These are phyloP conservation scores for Augochlora pura DNA, from an alignment of 1,140 invertebrate species.

Conservation along the genomic window DNA sequence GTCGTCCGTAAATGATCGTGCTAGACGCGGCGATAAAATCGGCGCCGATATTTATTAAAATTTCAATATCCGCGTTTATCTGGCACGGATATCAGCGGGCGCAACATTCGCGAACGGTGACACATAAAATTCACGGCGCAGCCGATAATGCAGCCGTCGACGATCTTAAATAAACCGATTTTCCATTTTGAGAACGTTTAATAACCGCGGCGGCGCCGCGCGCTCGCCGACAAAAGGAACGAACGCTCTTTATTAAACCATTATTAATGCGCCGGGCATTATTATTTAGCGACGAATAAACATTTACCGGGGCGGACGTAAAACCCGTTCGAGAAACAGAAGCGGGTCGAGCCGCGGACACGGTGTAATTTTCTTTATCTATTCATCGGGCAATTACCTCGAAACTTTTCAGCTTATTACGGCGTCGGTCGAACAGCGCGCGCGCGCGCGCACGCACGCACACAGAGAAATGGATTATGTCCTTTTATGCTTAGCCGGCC, in stretches of 20 bases:
- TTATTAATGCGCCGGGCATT: not conserved
- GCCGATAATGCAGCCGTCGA: too few relatives aligned
- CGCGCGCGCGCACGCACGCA: not conserved
- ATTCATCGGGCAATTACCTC: slow-evolving; percentile 14
- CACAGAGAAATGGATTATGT: slow-evolving; percentile 28
- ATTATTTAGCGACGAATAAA: not conserved
- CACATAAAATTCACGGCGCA: too few relatives aligned
- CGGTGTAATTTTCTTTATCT: slow-evolving; percentile 22
- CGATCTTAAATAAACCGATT: not conserved
- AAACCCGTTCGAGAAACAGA: not conserved
- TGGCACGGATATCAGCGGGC: too few relatives aligned
- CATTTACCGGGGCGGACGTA: not conserved
- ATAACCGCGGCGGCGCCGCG: not conserved
- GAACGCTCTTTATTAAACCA: not conserved
- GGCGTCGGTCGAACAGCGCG: not conserved
- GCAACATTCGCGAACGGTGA: too few relatives aligned
- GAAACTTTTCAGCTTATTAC: slow-evolving; percentile 31
- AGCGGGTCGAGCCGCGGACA: not conserved
- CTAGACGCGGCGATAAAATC: too few relatives aligned
- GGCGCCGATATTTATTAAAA: too few relatives aligned
- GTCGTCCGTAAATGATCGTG: too few relatives aligned
- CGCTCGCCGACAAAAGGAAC: not conserved
- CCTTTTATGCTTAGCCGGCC: slow-evolving; percentile 26
- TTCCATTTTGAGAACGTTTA: not conserved
- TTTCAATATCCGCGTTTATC: too few relatives aligned